Base-by-base conservation (phyloP, 2,113 vertebrate species). In the Thalassoma bifasciatum region DNA sequence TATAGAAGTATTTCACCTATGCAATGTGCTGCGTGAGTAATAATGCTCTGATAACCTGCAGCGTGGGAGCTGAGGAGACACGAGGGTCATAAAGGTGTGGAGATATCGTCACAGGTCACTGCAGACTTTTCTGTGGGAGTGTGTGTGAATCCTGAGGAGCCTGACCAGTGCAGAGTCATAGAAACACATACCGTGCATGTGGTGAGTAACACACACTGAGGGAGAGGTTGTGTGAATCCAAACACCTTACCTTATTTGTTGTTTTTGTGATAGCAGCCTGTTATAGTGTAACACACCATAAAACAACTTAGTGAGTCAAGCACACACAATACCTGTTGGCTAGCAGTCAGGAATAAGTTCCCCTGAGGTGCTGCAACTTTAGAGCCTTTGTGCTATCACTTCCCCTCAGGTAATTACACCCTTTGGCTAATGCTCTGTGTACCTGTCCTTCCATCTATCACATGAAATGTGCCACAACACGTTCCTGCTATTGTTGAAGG, bases 111-210 rank as follows among this genome's bases (percentile, higher is more conserved):
- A 0, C 73, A 36, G 44, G 53, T 86, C 46, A 60, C 52, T 19
- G 75, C 87, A 12, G 61, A 59, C 0, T 86, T 93, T 52, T 87
- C 84, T 14, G 59, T 94, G 49, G 71, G 54, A 9, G 40, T 83
- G 12, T 93, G 93, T 50, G 38, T 1, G 26, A 79, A 50, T 46
- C 71, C 69, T 1, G 53, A 21, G 0, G 42, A 13, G 0, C 65
- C 42, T 0, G 0, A 19, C 1, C 46, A 0, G 3, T 93, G 92
- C 65, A 61, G 54, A 14, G 11, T 57, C 1, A 54, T 11, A 2
- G 19, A 85, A 47, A 71, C 38, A 10, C 50, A 53, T 51, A 66
- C 69, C 1, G 7, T 92, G 23, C 60, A 85, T n/a, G 78, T 77
- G 84, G 93, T 94, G 81, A 40, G 88, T 87, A 8, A 22, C 38